Conservation (phyloP, 2,797 vertebrate genomes). For the Antennarius maculatus region DNA sequence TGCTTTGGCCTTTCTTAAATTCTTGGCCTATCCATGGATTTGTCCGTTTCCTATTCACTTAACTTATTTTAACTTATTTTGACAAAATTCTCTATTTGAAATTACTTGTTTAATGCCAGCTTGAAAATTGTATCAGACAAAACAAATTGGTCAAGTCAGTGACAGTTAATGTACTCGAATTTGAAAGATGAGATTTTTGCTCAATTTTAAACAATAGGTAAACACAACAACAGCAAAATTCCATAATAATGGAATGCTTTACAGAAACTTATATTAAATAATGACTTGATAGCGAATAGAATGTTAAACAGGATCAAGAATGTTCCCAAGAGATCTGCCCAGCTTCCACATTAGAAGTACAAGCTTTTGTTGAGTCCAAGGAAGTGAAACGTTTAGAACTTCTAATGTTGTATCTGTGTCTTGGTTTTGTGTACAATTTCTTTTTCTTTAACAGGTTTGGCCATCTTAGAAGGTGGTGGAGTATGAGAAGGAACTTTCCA, state of each 20-base stretch:
- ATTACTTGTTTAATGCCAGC: neutral
- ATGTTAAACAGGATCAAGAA: too few species aligned
- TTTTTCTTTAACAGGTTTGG: constrained; percentile 85
- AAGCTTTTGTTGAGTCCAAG: neutral
- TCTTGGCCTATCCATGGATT: neutral
- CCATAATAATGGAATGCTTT: too few species aligned
- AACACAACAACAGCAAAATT: too few species aligned
- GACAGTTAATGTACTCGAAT: too few species aligned
- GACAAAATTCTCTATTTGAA: neutral
- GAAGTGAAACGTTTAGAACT: constrained; percentile 38
- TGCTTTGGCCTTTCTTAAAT: too few species aligned
- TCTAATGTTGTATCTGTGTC: constrained; percentile 76
- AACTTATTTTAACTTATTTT: neutral
- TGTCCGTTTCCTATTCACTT: too few species aligned
- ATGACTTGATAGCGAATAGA: too few species aligned
- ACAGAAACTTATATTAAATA: too few species aligned
- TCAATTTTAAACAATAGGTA: too few species aligned
- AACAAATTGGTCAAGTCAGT: neutral
- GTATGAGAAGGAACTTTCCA: constrained; percentile 69
- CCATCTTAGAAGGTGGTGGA: constrained; percentile 76
- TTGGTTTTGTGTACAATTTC: constrained; percentile 82
- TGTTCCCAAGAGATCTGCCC: neutral
- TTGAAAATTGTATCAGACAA: neutral
- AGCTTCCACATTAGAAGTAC: neutral
- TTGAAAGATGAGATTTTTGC: too few species aligned